Percentiles rank a stretch among this genome's conserved stretches.
phyloP scores from a whole-genome alignment of 35 echinoderm and acorn worm genomes.

The Patiria miniata region DNA sequence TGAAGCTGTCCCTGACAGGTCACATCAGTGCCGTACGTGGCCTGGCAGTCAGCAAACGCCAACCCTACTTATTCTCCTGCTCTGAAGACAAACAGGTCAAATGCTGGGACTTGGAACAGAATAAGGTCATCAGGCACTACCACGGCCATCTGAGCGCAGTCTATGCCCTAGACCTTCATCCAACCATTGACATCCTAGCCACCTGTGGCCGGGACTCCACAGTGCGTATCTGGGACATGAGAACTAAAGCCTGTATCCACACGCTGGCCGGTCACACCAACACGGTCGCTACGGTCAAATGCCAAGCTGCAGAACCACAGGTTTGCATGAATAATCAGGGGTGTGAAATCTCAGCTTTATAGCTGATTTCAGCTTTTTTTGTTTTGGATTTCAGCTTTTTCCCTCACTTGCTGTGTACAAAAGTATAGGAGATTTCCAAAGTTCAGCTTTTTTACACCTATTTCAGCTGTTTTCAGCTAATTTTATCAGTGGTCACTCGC shows the following conservation, averaged over 20 bases:
- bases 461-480: no score
- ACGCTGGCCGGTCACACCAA: constrained; percentile 96
- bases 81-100: constrained; percentile 98
- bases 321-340: constrained; percentile 28
- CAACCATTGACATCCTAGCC: constrained; percentile 92
- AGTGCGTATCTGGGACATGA: constrained; percentile 95
- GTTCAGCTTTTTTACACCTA: no score
- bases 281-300: constrained; percentile 91
- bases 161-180: constrained; percentile 90
- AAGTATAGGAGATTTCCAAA: no score
- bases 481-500: no score
- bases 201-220: constrained; percentile 87
- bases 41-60: constrained; percentile 84
- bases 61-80: constrained; percentile 97
- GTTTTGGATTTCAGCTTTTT: no score
- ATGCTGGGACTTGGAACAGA: constrained; percentile 98
- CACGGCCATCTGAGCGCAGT: constrained; percentile 97
- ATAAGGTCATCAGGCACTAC: constrained; percentile 98
- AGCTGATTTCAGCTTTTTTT: no score
- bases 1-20: constrained; percentile 92
- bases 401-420: no score
- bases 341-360: no score
- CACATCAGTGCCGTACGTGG: constrained; percentile 95
- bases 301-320: constrained; percentile 96
- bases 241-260: constrained; percentile 95